Evolutionary conservation across 37 sponge, comb jelly and placozoan genomes (phyloP), one percentile per base, ranked within the genome.

Genomic region (Theonella swinhoei): DNA sequence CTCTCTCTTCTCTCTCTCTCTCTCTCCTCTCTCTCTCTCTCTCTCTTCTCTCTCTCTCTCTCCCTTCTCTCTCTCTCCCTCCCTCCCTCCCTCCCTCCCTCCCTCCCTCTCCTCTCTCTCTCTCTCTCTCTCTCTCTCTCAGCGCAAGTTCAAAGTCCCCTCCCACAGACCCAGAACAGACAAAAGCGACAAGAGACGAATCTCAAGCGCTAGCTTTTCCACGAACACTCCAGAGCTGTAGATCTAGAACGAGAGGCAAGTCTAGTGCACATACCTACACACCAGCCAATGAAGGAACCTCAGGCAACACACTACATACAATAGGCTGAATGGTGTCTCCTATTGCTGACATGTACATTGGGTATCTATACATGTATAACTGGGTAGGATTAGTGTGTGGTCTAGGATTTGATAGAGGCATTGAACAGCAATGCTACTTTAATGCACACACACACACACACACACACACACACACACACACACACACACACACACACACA

Each of bases 221-320:
- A 47, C 7, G 54, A 47, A 17, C 54, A 47, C 54, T 47, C 54
- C 14, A 47, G 67, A 59, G 68, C 41, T 0, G 63, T 58, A 26
- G 70, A 85, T 33, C 78, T 85, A 20, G 84, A 84, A 26, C 64
- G 76, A 70, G 86, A 77, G 70, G 86, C 76, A 29, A 58, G 61
- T 54, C 20, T 39, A 26, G 35, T 26, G 20, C 34, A 59, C 60
- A 26, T 23, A 8, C 9, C 17, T 11, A 37, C 54, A 47, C 54
- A 47, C n/a, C n/a, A n/a, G n/a, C n/a, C n/a, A n/a, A n/a, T n/a
- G n/a, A n/a, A n/a, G n/a, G n/a, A n/a, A n/a, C n/a, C n/a, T n/a
- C n/a, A n/a, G n/a, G n/a, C n/a, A n/a, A n/a, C n/a, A n/a, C n/a
- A n/a, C n/a, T n/a, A n/a, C n/a, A n/a, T n/a, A n/a, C n/a, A n/a